phyloP scores from a whole-genome alignment of 2,113 vertebrate genomes.

The Indicator indicator region DNA sequence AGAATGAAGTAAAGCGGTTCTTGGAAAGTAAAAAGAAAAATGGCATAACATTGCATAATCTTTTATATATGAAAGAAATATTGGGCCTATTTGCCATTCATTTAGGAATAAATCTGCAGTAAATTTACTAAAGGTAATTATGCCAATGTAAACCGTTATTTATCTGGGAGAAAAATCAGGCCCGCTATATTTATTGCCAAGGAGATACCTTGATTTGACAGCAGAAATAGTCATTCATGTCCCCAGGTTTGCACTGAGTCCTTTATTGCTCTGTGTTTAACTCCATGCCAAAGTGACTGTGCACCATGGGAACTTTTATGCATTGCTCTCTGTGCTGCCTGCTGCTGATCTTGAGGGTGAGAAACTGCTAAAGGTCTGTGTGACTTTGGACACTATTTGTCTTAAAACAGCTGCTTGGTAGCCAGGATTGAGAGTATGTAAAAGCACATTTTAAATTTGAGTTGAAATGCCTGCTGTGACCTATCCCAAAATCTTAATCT shows the following conservation, averaged over 20 bases:
- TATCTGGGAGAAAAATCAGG: not conserved
- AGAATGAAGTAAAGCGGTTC: not conserved
- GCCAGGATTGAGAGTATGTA: not conserved
- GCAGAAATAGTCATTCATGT: not conserved
- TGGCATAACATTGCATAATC: not conserved
- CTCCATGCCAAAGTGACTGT: not conserved
- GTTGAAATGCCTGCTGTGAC: not conserved
- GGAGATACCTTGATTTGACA: not conserved
- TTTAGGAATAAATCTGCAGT: slow-evolving; percentile 14
- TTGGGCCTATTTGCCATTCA: not conserved
- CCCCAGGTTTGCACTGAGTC: not conserved
- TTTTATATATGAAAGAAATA: slow-evolving; percentile 25
- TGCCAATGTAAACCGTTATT: not conserved
- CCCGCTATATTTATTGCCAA: not conserved
- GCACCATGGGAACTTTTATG: not conserved
- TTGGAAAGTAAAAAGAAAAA: slow-evolving; percentile 44
- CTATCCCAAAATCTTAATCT: not conserved
- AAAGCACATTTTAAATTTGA: not conserved
- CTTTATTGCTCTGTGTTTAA: not conserved
- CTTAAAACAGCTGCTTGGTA: not conserved
- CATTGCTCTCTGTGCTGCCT: rapidly evolving
- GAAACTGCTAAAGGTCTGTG: not conserved
- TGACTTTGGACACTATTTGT: not conserved
- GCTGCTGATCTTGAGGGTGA: not conserved
- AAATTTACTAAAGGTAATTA: slow-evolving; percentile 14